phyloP scores from a whole-genome alignment of 2,888 invertebrate species.

The Cryptosula pallasiana region DNA sequence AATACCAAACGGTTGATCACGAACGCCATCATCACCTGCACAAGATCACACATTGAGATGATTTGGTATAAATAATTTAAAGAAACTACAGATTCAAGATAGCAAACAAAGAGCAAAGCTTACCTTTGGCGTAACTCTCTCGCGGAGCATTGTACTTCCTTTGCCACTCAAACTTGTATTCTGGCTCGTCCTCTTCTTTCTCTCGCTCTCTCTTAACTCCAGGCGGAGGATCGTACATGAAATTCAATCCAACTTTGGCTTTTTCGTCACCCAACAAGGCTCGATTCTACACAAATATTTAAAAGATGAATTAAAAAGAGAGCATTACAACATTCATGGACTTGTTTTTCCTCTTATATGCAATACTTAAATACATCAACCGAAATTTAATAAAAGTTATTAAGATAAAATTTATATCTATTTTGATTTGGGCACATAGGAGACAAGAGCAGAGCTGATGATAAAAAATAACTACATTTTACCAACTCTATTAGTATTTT shows the following conservation, averaged over 20 bases:
- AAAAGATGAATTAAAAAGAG: too few relatives aligned
- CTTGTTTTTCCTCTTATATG: too few relatives aligned
- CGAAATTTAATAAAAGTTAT: too few relatives aligned
- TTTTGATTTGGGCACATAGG: too few relatives aligned
- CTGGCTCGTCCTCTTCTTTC: conserved; percentile 73
- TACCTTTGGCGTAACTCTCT: conserved; percentile 63
- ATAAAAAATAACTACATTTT: background rate
- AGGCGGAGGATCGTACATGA: conserved; percentile 99
- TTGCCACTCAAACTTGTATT: conserved; percentile 99
- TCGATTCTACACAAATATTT: conserved; percentile 54
- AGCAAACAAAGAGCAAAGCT: too few relatives aligned
- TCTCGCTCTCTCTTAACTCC: conserved; percentile 65
- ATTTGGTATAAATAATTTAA: background rate
- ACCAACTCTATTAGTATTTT: background rate
- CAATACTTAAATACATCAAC: too few relatives aligned
- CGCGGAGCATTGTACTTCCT: conserved; percentile 97
- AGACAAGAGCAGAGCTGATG: background rate
- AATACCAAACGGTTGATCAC: conserved; percentile 97
- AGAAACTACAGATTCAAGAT: too few relatives aligned
- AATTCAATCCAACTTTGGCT: conserved; percentile 93
- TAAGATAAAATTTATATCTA: too few relatives aligned
- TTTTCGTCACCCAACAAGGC: conserved; percentile 97
- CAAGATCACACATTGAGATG: background rate
- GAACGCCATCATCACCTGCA: conserved; percentile 83
- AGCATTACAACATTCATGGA: too few relatives aligned